Base-by-base conservation (phyloP, 2,113 vertebrate species). In the Cynoglossus semilaevis region DNA sequence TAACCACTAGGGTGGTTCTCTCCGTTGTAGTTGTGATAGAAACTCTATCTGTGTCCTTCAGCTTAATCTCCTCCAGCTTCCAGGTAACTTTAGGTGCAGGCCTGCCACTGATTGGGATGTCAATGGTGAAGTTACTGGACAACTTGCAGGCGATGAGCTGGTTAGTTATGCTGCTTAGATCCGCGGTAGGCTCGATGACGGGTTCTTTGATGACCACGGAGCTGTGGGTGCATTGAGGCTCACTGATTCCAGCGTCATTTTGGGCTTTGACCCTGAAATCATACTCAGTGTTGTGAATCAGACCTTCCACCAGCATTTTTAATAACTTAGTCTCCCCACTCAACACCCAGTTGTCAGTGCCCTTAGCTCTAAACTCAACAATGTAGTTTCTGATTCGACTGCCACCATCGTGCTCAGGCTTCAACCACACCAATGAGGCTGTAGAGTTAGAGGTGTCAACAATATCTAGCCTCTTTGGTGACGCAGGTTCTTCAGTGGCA, bases 41-140 rank as follows among this genome's bases (percentile, higher is more conserved):
- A 17, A 99, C 80, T 87, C 96, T 92, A 36, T 98, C 96, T 1
- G 93, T 96, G 89, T 98, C 95, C 74, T 99, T 99, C 15, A 99
- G 91, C 89, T 94, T 95, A 92, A 98, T 98, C 80, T 99, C 97
- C 80, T 99, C 97, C 70, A 98, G 92, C 77, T 98, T 98, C 97
- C 97, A 99, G 46, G 87, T 94, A 69, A 95, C 94, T 80, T 94
- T 98, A 45, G 97, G 97, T 66, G 92, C 78, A 37, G 97, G 97
- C 35, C 96, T 95, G 9, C 97, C 97, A 81, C 93, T 96, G 64
- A 98, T 97, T 2, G 97, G 97, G 79, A 98, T 93, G 60, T 98
- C 95, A 17, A 99, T 96, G 54, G 92, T 93, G 81, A 99, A 96
- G 17, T 89, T 80, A 86, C 84, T 92, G 81, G 94, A 93, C 58